Percentiles rank a stretch among this genome's conserved stretches.
Evolutionary conservation across 64 coral and sea anemone genomes (phyloP).

Genomic region (Actinia equina): DNA sequence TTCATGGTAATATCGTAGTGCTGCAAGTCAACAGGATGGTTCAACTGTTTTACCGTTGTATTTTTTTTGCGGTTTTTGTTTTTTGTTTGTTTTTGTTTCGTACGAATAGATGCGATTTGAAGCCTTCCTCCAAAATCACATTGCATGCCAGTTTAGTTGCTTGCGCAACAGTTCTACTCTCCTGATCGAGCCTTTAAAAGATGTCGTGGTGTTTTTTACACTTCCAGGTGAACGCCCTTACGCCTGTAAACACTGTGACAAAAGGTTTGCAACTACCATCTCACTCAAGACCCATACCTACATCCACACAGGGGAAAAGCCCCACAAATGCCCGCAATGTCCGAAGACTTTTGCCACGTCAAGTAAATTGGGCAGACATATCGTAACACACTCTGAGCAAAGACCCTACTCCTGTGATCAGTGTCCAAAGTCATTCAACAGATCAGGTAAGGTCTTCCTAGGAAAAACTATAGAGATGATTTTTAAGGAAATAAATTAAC

Average conservation of each 20-base stretch:
- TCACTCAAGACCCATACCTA: conserved; percentile 81
- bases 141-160: too few species aligned
- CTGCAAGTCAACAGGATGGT: too few species aligned
- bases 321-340: conserved; percentile 77
- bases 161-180: too few species aligned
- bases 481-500: too few species aligned
- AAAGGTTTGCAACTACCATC: conserved; percentile 80
- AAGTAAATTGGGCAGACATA: conserved; percentile 78
- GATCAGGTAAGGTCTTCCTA: conserved; percentile 48
- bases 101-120: too few species aligned
- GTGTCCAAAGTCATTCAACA: conserved; percentile 77
- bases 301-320: conserved; percentile 80
- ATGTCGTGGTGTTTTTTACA: not conserved
- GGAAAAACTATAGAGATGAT: too few species aligned
- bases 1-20: too few species aligned
- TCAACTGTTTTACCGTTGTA: too few species aligned
- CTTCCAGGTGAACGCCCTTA: conserved; percentile 74
- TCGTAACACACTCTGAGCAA: conserved; percentile 79
- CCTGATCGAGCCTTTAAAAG: not conserved
- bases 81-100: too few species aligned
- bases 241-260: conserved; percentile 74
- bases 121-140: too few species aligned
- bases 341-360: conserved; percentile 83
- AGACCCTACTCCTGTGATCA: conserved; percentile 64
- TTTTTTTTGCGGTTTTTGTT: too few species aligned